These are phyloP conservation scores for Drosophila grimshawi DNA, from an alignment of 1,140 invertebrate species.

Conservation along the genomic window DNA sequence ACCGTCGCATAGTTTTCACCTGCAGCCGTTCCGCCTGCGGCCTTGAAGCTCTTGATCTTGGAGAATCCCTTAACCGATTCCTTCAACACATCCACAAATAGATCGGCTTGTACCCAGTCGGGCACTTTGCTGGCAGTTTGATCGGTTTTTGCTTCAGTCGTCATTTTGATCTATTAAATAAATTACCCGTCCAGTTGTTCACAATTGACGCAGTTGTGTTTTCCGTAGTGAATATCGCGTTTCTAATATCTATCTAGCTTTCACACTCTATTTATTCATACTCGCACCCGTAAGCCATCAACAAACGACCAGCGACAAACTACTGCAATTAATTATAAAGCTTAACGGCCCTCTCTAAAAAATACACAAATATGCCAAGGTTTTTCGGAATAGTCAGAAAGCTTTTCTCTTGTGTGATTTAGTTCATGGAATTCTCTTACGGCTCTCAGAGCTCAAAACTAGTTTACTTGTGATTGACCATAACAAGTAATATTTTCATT, in stretches of 20 bases:
- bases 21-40: conserved; percentile 45
- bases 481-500: too few species aligned
- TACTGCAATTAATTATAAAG: too few species aligned
- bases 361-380: too few species aligned
- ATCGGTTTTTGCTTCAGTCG: conserved; percentile 6
- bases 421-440: background rate
- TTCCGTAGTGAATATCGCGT: background rate
- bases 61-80: conserved; percentile 49
- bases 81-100: conserved; percentile 58
- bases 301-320: too few species aligned
- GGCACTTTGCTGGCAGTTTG: conserved; percentile 39
- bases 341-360: too few species aligned
- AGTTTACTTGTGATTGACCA: too few species aligned
- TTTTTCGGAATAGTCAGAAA: background rate
- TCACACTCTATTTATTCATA: too few species aligned
- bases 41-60: conserved; percentile 54
- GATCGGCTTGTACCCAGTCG: conserved; percentile 54
- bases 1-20: conserved; percentile 70
- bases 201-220: conserved; percentile 1
- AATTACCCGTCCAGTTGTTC: background rate
- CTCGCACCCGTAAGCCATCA: too few species aligned
- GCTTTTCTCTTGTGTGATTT: background rate
- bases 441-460: too few species aligned
- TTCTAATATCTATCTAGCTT: conserved; percentile 5
- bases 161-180: conserved; percentile 25